Percentiles rank a stretch among this genome's conserved stretches.
Conservation (phyloP, 2,113 vertebrate species). For the Xenotilapia longispinis region DNA sequence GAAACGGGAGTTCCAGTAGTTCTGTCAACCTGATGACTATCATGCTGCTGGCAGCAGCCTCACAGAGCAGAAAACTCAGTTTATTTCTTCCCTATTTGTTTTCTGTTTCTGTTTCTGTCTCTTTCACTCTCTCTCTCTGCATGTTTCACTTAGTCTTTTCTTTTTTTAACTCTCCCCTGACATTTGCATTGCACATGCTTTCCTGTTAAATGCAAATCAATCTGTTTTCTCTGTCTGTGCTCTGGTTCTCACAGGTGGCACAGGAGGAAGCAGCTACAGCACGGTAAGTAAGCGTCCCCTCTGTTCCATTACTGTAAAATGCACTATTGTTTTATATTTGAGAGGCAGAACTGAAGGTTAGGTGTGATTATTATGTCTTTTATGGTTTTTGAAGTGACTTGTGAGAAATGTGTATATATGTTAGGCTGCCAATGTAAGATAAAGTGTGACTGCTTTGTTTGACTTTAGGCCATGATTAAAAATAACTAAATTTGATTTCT, state of each 20-base stretch:
- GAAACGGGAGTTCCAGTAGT: slow-evolving; percentile 25
- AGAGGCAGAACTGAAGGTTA: not conserved
- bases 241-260: slow-evolving; percentile 62
- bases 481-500: not conserved
- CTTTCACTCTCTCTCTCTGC: not conserved
- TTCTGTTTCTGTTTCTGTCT: not conserved
- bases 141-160: not conserved
- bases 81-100: not conserved
- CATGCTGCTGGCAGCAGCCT: slow-evolving; percentile 2
- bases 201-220: slow-evolving; percentile 63
- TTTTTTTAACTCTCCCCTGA: not conserved
- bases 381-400: not conserved
- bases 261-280: slow-evolving; percentile 25
- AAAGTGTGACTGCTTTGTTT: not conserved
- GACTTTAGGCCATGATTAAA: not conserved
- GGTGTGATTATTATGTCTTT: not conserved
- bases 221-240: slow-evolving; percentile 41
- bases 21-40: slow-evolving; percentile 38
- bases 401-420: not conserved
- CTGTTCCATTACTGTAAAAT: not conserved
- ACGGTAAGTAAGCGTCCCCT: slow-evolving; percentile 61
- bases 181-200: slow-evolving; percentile 68
- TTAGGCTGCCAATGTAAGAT: not conserved
- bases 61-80: not conserved
- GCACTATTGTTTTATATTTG: not conserved